Conservation (phyloP, 2,797 vertebrate species). For the Pangasius macronema region DNA sequence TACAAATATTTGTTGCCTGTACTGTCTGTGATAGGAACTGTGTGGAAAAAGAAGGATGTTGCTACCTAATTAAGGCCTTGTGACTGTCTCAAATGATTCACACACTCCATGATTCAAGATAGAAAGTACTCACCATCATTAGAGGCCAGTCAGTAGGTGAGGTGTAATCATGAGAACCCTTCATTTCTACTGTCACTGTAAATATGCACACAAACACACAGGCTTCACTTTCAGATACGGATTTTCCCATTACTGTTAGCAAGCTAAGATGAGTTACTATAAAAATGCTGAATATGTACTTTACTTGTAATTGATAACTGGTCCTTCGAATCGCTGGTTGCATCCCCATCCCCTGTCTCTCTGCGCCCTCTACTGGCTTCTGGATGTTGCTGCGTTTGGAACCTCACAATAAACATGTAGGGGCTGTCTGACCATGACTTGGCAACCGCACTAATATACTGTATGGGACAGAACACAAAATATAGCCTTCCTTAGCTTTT, state of each 20-base stretch:
- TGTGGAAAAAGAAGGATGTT: background rate
- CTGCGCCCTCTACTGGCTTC: constrained; percentile 37
- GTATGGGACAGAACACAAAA: constrained; percentile 21
- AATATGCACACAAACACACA: background rate
- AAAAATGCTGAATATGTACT: background rate
- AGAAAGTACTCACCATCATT: constrained; percentile 81
- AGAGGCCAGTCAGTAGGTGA: constrained; percentile 87
- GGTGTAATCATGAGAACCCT: constrained; percentile 81
- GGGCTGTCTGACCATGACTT: constrained; percentile 91
- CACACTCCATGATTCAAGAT: background rate
- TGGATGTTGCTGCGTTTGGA: constrained; percentile 52
- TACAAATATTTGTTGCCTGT: background rate
- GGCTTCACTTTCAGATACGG: background rate
- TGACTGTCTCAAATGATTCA: background rate
- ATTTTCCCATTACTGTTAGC: background rate
- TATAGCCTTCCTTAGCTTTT: background rate
- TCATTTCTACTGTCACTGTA: constrained; percentile 82
- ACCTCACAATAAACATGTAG: constrained; percentile 89
- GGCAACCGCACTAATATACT: constrained; percentile 83
- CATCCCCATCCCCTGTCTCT: constrained; percentile 56
- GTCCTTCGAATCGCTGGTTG: constrained; percentile 32
- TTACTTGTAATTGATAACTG: constrained; percentile 38
- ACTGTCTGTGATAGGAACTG: background rate
- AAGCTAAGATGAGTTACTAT: background rate
- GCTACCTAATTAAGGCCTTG: background rate